Percentiles rank a stretch among this genome's conserved stretches.
Conservation (phyloP, 2,113 vertebrate genomes). For the Ophiodon elongatus region DNA sequence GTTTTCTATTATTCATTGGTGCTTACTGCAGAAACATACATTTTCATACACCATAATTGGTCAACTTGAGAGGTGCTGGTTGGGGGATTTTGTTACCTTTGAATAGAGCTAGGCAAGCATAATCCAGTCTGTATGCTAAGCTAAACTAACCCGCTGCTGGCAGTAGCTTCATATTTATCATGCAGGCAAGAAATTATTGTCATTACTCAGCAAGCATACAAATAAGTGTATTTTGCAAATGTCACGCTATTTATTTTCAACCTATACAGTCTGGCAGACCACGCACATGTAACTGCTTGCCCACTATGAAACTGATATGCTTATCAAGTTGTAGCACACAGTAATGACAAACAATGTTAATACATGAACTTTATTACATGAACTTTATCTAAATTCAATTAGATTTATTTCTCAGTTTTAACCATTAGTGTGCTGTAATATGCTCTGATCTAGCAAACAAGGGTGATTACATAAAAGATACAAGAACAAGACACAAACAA, state of each 20-base stretch:
- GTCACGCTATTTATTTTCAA: not conserved
- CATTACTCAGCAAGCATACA: not conserved
- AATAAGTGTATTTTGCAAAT: not conserved
- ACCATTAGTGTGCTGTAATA: not conserved
- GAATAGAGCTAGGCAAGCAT: not conserved
- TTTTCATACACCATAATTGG: not conserved
- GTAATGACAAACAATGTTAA: not conserved
- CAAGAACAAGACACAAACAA: conserved; percentile 5
- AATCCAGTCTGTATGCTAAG: not conserved
- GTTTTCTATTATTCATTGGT: not conserved
- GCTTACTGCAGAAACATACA: not conserved
- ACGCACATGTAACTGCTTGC: not conserved
- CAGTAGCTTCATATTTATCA: not conserved
- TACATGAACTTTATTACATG: not conserved
- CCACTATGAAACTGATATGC: not conserved
- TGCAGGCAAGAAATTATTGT: not conserved
- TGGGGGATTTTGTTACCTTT: not conserved
- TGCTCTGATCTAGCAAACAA: not conserved
- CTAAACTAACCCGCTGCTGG: not conserved
- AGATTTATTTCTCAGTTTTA: not conserved
- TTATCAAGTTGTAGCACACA: not conserved
- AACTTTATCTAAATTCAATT: not conserved
- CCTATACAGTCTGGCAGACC: not conserved
- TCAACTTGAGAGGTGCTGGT: not conserved
- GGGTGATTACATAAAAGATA: not conserved